Base-by-base conservation (phyloP, 2,797 vertebrate genomes). In the Danio choprae region DNA sequence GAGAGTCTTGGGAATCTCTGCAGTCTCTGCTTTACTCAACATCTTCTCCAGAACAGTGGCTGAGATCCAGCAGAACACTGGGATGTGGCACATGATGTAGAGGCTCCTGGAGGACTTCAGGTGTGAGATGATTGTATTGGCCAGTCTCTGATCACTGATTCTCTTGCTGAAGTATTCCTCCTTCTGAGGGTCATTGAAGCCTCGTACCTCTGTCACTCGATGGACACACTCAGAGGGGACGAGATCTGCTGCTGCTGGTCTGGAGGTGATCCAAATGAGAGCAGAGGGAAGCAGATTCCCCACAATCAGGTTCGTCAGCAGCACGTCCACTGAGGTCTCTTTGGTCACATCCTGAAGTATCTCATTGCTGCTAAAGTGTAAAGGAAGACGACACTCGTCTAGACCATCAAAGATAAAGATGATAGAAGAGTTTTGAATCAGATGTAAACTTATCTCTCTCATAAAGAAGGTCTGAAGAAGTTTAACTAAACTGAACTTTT, bases 11-110 rank as follows among this genome's bases (percentile, higher is more conserved):
- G 29, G 29, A 3, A 29, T 29, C 29, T 29, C 29, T 29, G 29
- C 29, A 29, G 29, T 29, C 29, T 29, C 29, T 29, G 29, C 29
- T 29, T 29, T 29, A 29, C 29, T 29, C 11, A 85, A 40, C 68
- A 85, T 78, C 22, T 22, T 75, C 50, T 81, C 43, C 5, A 67
- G 11, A 20, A 67, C 63, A 46, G 43, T 15, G 29, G 77, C 74
- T 15, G 80, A 73, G 62, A 86, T 86, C 82, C 84, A 82, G 59
- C 84, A 84, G 40, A 86, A 84, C 7, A 85, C 82, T 0, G 84
- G 84, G 29, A 85, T 83, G 72, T 85, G 84, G 12, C 84, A 85
- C 84, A 85, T 85, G 53, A 85, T 85, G 62, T 77, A 81, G 48
- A 85, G 79, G 20, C 81, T 83, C 36, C 74, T 77, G 7, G 77